phyloP scores from a whole-genome alignment of 2,113 vertebrate genomes.

The Plestiodon gilberti region DNA sequence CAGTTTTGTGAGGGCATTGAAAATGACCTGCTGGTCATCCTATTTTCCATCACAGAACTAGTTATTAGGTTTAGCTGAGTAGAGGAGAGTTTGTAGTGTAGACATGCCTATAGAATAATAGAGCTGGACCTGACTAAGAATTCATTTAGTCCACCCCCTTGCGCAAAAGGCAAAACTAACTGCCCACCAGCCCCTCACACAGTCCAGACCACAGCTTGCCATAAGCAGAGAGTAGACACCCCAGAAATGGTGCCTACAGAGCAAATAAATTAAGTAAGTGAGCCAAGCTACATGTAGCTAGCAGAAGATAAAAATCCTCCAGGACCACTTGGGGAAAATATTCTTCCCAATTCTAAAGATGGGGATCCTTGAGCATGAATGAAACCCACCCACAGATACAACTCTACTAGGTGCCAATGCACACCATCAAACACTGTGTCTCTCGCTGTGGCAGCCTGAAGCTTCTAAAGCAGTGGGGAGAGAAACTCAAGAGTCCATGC shows the following conservation, averaged over 20 bases:
- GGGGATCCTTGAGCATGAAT: neutral
- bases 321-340: neutral
- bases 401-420: neutral
- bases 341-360: neutral
- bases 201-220: neutral
- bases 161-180: neutral
- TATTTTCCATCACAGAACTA: neutral
- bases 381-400: neutral
- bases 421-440: rapidly evolving
- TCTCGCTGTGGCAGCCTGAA: neutral
- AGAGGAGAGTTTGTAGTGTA: neutral
- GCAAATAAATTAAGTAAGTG: neutral
- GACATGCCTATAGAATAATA: neutral
- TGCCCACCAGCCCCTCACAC: too few relatives aligned
- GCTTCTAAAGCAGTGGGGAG: too few relatives aligned
- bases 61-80: neutral
- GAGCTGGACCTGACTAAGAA: neutral
- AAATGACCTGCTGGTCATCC: neutral
- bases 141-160: neutral
- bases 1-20: neutral
- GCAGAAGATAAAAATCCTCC: neutral
- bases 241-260: neutral
- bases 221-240: neutral
- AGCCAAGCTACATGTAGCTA: neutral
- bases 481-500: neutral